Conservation (phyloP, 2,888 invertebrate species). For the Microplitis deprimator region DNA sequence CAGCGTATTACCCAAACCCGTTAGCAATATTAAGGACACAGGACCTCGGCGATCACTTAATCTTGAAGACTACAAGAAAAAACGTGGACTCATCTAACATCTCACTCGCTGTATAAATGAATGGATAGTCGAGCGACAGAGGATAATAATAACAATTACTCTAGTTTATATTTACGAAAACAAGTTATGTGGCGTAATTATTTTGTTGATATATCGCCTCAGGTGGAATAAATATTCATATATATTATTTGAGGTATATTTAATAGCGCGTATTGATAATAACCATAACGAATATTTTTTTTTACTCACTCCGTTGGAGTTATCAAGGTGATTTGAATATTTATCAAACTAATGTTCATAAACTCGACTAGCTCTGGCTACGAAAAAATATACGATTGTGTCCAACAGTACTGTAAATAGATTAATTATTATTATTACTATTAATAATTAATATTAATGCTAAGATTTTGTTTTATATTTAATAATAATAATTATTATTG, state of each 20-base stretch:
- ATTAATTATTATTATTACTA: background rate
- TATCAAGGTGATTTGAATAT: background rate
- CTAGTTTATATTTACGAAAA: background rate
- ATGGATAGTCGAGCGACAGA: slow-evolving; percentile 2
- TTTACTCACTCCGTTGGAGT: background rate
- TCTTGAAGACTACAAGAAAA: slow-evolving; percentile 93
- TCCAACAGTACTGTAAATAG: background rate
- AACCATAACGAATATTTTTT: background rate
- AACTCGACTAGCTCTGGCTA: background rate
- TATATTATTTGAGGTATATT: background rate
- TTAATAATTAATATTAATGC: too few relatives aligned
- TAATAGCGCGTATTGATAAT: background rate
- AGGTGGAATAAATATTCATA: background rate
- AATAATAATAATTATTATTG: background rate
- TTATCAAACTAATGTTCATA: background rate
- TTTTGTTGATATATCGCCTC: background rate
- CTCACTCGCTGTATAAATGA: background rate
- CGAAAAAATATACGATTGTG: background rate
- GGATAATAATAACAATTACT: background rate
- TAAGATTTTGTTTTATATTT: background rate
- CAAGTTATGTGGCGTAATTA: background rate
- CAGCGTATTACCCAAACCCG: slow-evolving; percentile 82
- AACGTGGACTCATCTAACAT: slow-evolving; percentile 87
- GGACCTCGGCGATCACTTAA: slow-evolving; percentile 90
- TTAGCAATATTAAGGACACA: slow-evolving; percentile 82